Conservation (phyloP, 2,113 vertebrate genomes). For the Aplodontia rufa region DNA sequence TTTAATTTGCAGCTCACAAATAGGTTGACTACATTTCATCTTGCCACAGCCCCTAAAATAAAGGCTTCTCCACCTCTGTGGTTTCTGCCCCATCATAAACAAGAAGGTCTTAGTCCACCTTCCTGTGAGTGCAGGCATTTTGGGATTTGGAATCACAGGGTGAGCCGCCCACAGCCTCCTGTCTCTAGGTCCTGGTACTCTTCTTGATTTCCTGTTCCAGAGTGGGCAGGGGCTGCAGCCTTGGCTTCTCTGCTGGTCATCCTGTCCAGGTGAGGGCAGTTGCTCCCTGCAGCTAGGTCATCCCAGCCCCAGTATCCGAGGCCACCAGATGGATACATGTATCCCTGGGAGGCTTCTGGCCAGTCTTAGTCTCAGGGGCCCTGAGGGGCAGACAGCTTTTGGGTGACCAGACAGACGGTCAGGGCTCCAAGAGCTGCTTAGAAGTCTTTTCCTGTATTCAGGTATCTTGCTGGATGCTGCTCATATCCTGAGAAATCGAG, state of each 20-base stretch:
- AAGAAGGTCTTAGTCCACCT: background rate
- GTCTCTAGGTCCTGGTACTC: background rate
- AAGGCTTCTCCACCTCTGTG: background rate
- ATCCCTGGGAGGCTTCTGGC: background rate
- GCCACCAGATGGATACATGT: background rate
- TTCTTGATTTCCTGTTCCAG: background rate
- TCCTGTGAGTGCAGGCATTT: background rate
- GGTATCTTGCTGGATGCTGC: rapidly evolving
- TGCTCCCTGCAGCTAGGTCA: background rate
- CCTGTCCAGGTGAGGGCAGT: background rate
- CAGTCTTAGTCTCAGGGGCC: background rate
- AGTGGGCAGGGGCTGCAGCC: background rate
- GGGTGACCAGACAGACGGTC: background rate
- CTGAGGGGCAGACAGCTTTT: background rate
- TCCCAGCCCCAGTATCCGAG: background rate
- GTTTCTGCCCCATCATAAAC: background rate
- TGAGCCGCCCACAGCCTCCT: background rate
- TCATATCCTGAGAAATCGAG: background rate
- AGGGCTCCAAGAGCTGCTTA: background rate
- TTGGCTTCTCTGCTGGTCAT: background rate
- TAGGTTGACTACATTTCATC: background rate
- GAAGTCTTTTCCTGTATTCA: background rate
- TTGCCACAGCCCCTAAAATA: background rate
- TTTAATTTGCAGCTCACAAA: background rate
- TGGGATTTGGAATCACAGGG: background rate